These are phyloP conservation scores for Leucania comma DNA, from an alignment of 2,888 invertebrate genomes.

Conservation along the genomic window DNA sequence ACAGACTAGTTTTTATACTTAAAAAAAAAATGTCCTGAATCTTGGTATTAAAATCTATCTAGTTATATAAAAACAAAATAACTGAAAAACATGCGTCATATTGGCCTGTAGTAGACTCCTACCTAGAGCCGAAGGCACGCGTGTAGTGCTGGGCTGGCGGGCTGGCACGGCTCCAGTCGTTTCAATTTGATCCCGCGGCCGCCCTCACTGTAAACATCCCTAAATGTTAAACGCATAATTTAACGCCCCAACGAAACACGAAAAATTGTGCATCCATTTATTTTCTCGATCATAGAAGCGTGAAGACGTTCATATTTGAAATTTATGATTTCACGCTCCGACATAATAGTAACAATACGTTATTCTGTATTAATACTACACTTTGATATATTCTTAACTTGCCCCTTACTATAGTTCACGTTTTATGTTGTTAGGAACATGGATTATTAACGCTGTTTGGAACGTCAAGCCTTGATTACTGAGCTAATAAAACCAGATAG, in stretches of 20 bases:
- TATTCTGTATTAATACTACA: conserved; percentile 56
- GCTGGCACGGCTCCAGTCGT: conserved; percentile 88
- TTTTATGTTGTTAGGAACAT: conserved; percentile 68
- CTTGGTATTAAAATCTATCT: not conserved
- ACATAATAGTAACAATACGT: conserved; percentile 62
- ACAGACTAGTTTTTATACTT: conserved; percentile 16
- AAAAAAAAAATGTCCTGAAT: not conserved
- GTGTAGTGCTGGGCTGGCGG: conserved; percentile 74
- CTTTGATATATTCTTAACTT: conserved; percentile 59
- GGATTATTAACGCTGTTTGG: conserved; percentile 75
- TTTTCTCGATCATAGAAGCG: conserved; percentile 82
- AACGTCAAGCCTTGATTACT: conserved; percentile 79
- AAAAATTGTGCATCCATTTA: conserved; percentile 87
- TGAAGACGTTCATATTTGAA: conserved; percentile 81
- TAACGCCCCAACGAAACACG: conserved; percentile 85
- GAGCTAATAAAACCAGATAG: conserved; percentile 78
- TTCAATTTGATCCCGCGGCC: conserved; percentile 88
- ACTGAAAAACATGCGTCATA: conserved; percentile 32
- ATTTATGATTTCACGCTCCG: conserved; percentile 79
- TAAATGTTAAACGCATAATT: conserved; percentile 90
- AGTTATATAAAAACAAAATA: not conserved
- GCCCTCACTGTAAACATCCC: conserved; percentile 85
- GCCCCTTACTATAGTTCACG: conserved; percentile 53
- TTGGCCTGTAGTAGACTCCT: not conserved
- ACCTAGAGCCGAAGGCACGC: conserved; percentile 55